Conservation (phyloP, 2,888 invertebrate species). For the Dolichopus griseipennis region DNA sequence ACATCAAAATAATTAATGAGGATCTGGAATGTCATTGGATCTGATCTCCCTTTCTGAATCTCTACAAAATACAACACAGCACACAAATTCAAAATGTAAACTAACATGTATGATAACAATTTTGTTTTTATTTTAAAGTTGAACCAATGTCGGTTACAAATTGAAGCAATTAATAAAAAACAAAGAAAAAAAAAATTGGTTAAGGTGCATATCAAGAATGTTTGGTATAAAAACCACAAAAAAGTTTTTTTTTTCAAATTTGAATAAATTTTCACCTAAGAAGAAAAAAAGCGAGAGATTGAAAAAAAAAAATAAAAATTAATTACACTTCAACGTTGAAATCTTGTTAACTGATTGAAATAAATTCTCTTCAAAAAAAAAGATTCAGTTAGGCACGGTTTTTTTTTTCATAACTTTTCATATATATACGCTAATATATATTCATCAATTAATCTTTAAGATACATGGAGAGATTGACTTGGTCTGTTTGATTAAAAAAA, state of each 20-base stretch:
- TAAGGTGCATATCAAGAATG: neutral
- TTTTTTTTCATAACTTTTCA: neutral
- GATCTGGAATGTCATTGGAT: neutral
- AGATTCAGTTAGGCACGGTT: neutral
- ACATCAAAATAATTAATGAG: neutral
- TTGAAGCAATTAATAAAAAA: constrained; percentile 1
- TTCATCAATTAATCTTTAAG: neutral
- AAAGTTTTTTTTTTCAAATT: neutral
- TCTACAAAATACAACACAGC: neutral
- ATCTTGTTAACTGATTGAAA: constrained; percentile 6
- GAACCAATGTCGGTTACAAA: neutral
- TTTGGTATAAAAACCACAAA: neutral
- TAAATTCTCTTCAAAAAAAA: neutral
- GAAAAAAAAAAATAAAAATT: neutral
- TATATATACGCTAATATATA: neutral
- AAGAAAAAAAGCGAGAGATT: no score
- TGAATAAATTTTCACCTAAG: neutral
- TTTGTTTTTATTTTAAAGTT: no score
- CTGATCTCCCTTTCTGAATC: neutral
- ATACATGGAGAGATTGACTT: neutral
- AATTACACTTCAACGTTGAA: neutral
- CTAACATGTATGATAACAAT: neutral
- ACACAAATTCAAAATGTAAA: neutral
- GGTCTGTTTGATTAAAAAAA: neutral
- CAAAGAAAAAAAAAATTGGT: neutral